Evolutionary conservation across 2,888 invertebrate species (phyloP).

Genomic region (Smittia aterrima): DNA sequence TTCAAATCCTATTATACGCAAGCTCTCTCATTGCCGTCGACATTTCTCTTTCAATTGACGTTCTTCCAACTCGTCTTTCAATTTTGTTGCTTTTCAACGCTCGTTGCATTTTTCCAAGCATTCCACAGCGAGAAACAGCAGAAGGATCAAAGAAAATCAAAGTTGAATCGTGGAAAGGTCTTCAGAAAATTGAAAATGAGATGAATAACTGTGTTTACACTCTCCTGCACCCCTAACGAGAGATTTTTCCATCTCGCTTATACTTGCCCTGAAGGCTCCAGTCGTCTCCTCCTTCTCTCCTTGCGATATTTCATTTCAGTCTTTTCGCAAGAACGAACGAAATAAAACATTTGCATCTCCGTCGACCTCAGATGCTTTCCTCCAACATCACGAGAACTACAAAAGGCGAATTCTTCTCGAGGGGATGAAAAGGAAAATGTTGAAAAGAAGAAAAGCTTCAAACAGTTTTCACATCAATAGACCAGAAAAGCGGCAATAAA

Average conservation of each 20-base stretch:
- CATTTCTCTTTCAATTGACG: background rate
- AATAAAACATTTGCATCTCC: constrained; percentile 19
- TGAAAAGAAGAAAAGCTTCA: background rate
- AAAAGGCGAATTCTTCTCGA: background rate
- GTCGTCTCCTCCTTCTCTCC: background rate
- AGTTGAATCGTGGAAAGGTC: background rate
- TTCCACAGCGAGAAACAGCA: background rate
- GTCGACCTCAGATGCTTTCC: constrained; percentile 28
- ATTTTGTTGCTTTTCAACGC: background rate
- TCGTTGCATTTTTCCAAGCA: background rate
- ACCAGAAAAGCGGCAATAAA: background rate
- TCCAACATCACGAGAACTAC: background rate
- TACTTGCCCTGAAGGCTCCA: constrained; percentile 22
- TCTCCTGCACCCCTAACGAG: background rate
- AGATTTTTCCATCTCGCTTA: background rate
- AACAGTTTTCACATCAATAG: constrained; percentile 21
- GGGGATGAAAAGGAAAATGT: background rate
- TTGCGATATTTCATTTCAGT: constrained; percentile 20
- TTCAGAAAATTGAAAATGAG: constrained; percentile 2
- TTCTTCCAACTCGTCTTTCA: background rate
- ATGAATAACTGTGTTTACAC: constrained; percentile 1
- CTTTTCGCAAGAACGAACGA: background rate
- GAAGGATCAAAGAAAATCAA: constrained; percentile 15
- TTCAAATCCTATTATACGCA: background rate
- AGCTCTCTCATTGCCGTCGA: background rate